Base-by-base conservation (phyloP, 2,888 invertebrate genomes). In the Nomada goodeniana region DNA sequence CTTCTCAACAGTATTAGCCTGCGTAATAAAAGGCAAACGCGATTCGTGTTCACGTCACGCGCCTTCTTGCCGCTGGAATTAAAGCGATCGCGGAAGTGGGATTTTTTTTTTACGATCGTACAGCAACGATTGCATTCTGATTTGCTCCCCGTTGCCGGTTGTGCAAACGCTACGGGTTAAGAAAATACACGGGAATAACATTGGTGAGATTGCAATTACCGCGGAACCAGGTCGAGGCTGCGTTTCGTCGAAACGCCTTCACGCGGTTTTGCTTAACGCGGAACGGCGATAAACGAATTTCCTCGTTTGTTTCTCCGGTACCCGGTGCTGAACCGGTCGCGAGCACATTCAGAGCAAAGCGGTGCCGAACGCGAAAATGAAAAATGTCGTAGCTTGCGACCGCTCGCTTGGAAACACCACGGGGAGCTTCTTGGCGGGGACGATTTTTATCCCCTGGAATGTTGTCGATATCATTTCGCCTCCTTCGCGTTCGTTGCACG, bases 141-240 rank as follows among this genome's bases (percentile, higher is more conserved):
- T 67, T n/a, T 42, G 47, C 15, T 47, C 15, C 3, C 15, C 47
- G 3, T 47, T 15, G 47, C 67, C 47, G 61, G 18, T 29, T 47
- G 26, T 29, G 20, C 29, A 59, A 64, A 59, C 64, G 20, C 26
- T 20, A 44, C 52, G 20, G 44, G 57, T 1, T 18, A 42, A 23
- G 36, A 59, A 47, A 60, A 60, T 26, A 29, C 60, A n/a, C 64
- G 52, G 59, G 15, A 42, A 73, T 61, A 42, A 74, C 53, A 47
- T 67, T 44, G n/a, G 42, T 20, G 26, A 60, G 59, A 18, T 47
- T 11, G 50, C 59, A 60, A 77, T 77, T 67, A 61, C 67, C 74
- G 23, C 11, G n/a, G 42, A 59, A 75, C 42, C 74, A n/a, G 60
- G 61, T 69, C 67, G 59, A 74, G 74, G 74, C 42, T 67, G 59